These are phyloP conservation scores for Aplodontia rufa DNA, from an alignment of 2,113 vertebrate species.

Conservation along the genomic window DNA sequence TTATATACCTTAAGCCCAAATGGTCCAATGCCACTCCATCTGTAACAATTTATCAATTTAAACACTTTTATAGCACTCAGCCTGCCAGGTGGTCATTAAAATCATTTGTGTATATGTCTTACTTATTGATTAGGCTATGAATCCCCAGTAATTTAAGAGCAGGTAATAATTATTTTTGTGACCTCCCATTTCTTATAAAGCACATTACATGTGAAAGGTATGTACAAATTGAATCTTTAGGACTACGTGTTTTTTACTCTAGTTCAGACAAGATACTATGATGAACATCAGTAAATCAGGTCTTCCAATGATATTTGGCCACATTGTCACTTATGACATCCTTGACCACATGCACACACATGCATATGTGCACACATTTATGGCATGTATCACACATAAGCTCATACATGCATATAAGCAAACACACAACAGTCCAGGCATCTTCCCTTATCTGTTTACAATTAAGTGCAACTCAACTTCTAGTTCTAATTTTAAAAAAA, in stretches of 20 bases:
- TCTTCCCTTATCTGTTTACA: background rate
- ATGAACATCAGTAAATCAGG: background rate
- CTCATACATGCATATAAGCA: background rate
- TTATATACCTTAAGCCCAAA: background rate
- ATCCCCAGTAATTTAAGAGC: background rate
- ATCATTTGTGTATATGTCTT: background rate
- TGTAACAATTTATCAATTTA: background rate
- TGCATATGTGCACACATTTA: rapidly evolving
- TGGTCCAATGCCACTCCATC: background rate
- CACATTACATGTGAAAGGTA: background rate
- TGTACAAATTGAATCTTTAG: background rate
- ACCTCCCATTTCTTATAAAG: background rate
- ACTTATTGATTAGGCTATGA: background rate
- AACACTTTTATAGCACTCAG: background rate
- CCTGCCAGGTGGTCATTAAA: background rate
- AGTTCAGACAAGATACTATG: background rate
- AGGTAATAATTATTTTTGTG: background rate
- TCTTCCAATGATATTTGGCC: background rate
- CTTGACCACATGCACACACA: background rate
- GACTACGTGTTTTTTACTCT: background rate
- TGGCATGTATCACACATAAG: background rate
- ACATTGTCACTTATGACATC: background rate
- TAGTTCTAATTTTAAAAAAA: background rate
- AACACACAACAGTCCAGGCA: background rate
- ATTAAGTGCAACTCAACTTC: background rate